These are phyloP conservation scores for Anguilla rostrata DNA, from an alignment of 2,113 vertebrate genomes.

Conservation along the genomic window DNA sequence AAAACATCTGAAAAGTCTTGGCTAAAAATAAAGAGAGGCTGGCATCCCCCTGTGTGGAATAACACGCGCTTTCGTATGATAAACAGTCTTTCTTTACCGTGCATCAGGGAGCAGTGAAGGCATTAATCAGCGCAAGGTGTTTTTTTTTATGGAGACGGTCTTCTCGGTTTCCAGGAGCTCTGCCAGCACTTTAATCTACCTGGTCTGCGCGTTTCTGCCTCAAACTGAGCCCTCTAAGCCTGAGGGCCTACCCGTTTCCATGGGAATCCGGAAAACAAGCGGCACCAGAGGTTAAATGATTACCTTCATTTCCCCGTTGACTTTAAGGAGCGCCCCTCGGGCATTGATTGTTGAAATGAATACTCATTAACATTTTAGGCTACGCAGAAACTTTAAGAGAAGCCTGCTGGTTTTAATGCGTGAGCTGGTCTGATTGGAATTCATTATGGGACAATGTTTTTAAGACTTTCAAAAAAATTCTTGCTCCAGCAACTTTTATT, in stretches of 20 bases:
- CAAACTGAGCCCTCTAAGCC: not conserved
- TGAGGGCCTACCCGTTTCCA: not conserved
- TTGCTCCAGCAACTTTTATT: not conserved
- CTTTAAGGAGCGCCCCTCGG: not conserved
- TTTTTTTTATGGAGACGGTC: not conserved
- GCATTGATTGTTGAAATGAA: not conserved
- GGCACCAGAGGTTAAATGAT: not conserved
- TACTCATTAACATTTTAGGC: not conserved
- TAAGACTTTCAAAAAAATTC: not conserved
- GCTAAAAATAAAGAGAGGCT: slow-evolving; percentile 1
- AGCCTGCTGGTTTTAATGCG: not conserved
- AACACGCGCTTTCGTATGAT: not conserved
- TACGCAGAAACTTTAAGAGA: not conserved
- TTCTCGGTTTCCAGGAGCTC: not conserved
- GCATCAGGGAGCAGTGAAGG: not conserved
- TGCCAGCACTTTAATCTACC: not conserved
- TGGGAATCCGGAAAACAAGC: not conserved
- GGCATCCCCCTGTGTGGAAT: not conserved
- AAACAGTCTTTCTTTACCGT: not conserved
- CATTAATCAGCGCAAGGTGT: not conserved
- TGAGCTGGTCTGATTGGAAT: not conserved
- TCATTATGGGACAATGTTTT: not conserved
- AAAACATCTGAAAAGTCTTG: not conserved
- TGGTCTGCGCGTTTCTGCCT: not conserved
- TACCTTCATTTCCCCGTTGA: not conserved